Evolutionary conservation across 1,140 invertebrate species (phyloP).

Genomic region (Antheraea pernyi): DNA sequence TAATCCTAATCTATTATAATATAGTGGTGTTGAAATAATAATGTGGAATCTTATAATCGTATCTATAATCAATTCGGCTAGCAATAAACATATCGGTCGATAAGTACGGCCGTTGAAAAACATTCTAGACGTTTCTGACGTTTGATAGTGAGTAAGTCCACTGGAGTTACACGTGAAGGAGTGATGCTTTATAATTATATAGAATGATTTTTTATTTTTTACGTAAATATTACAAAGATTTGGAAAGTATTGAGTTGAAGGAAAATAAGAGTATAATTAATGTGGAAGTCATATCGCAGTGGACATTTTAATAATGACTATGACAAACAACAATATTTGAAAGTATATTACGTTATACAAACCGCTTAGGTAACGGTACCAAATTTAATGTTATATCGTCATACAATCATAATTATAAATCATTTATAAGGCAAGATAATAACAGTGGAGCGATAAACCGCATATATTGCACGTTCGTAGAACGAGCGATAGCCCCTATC

Average conservation of each 20-base stretch:
- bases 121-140: slow-evolving; percentile 35
- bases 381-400: slow-evolving; percentile 25
- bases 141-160: slow-evolving; percentile 12
- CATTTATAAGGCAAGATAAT: slow-evolving; percentile 50
- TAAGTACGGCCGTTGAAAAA: slow-evolving; percentile 31
- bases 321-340: not conserved
- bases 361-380: not conserved
- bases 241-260: not conserved
- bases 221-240: not conserved
- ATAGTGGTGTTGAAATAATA: not conserved
- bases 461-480: slow-evolving; percentile 36
- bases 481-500: slow-evolving; percentile 61
- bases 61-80: slow-evolving; percentile 29
- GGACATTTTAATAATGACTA: not conserved
- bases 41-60: slow-evolving; percentile 13
- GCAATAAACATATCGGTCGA: slow-evolving; percentile 27
- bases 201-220: not conserved
- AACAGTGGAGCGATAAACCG: slow-evolving; percentile 40
- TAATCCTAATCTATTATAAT: slow-evolving; percentile 13
- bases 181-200: no score
- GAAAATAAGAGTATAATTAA: not conserved
- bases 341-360: not conserved
- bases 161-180: not conserved
- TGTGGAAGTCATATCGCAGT: not conserved
- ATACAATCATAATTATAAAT: slow-evolving; percentile 39